Evolutionary conservation across 1,140 invertebrate species (phyloP).

Genomic region (Lepidotrigona ventralis): DNA sequence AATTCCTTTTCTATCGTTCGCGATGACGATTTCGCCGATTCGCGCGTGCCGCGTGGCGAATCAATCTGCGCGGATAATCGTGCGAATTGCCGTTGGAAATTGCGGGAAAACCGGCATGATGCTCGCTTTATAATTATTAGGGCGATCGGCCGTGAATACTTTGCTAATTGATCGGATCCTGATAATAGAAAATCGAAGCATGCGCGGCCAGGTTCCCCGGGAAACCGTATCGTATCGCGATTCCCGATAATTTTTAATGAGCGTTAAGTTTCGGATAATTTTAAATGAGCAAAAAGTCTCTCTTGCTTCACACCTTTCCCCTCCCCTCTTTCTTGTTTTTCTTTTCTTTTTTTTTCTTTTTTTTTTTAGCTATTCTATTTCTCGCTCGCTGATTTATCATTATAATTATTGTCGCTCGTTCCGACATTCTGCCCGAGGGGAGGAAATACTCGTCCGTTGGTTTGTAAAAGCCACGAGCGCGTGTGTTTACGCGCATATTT

Average conservation of each 20-base stretch:
- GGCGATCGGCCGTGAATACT: neutral
- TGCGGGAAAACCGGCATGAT: neutral
- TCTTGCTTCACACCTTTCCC: neutral
- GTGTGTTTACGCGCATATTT: neutral
- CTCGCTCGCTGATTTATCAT: no score
- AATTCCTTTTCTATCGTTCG: neutral
- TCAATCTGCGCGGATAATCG: neutral
- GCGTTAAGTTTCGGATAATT: neutral
- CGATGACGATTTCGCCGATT: neutral
- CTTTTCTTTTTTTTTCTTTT: neutral
- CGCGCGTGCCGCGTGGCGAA: no score
- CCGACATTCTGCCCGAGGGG: no score
- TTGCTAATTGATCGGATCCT: neutral
- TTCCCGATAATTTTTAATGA: neutral
- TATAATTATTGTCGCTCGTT: no score
- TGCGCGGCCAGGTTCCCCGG: accelerated
- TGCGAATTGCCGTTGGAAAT: neutral
- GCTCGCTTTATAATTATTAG: neutral
- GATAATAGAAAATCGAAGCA: neutral
- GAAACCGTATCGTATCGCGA: no score
- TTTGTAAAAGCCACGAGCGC: neutral
- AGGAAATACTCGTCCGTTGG: neutral
- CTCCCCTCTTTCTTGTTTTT: neutral
- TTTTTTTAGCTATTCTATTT: neutral
- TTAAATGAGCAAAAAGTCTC: neutral